These are phyloP conservation scores for Nyctibius grandis DNA, from an alignment of 2,797 vertebrate species.

Conservation along the genomic window DNA sequence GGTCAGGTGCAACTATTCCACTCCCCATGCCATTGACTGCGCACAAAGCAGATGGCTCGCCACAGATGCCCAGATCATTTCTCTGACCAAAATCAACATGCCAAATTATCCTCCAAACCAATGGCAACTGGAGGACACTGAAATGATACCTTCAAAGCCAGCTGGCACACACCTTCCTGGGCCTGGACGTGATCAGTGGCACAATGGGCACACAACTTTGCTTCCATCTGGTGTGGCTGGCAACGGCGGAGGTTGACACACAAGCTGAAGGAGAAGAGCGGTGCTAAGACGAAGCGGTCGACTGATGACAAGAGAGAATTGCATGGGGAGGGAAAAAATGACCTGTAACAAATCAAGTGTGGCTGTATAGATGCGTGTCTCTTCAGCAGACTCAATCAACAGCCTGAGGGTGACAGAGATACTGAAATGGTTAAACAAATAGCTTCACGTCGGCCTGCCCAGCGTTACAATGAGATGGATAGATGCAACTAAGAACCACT, in stretches of 20 bases:
- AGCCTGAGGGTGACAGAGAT: neutral
- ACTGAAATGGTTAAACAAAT: constrained; percentile 42
- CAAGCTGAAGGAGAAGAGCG: neutral
- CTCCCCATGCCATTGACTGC: neutral
- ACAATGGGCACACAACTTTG: neutral
- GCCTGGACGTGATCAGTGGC: constrained; percentile 16
- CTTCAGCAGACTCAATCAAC: constrained; percentile 19
- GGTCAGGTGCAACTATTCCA: neutral
- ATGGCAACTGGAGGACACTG: constrained; percentile 10
- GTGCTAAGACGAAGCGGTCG: neutral
- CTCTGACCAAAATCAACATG: constrained; percentile 33
- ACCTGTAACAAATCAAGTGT: constrained; percentile 38
- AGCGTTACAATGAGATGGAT: neutral
- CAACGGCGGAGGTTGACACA: neutral
- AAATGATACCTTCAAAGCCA: constrained; percentile 33
- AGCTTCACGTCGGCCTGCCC: neutral
- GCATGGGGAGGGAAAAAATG: neutral
- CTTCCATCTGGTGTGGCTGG: constrained; percentile 50
- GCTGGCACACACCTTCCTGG: neutral
- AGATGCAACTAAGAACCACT: constrained; percentile 2
- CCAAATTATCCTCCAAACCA: constrained; percentile 41
- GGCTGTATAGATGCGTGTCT: neutral
- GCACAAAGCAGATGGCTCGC: neutral
- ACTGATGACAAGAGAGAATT: constrained; percentile 8
- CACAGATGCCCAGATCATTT: constrained; percentile 7